phyloP scores from a whole-genome alignment of 2,113 vertebrate genomes.

The Monopterus albus region DNA sequence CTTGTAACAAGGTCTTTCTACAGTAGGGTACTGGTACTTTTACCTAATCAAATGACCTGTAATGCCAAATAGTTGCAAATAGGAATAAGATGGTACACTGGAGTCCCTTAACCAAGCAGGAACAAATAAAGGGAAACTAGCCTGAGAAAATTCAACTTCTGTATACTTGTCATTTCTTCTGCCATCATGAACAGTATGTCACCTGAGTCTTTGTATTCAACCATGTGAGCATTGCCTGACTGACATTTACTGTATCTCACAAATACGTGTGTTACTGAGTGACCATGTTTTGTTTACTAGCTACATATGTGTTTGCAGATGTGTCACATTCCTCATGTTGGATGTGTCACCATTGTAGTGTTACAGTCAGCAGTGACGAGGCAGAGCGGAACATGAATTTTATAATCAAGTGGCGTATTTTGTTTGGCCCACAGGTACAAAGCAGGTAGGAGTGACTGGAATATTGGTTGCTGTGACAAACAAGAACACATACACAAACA shows the following conservation, averaged over 20 bases:
- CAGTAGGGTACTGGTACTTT: too few species aligned
- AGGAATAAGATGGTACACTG: background rate
- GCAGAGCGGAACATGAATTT: background rate
- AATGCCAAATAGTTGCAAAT: too few species aligned
- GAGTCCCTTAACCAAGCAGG: background rate
- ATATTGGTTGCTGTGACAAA: background rate
- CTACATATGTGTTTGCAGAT: background rate
- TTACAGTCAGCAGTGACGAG: background rate
- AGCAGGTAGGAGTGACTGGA: too few species aligned
- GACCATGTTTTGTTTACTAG: conserved; percentile 1
- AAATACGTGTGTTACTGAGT: background rate
- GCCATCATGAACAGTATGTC: too few species aligned
- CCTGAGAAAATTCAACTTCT: background rate
- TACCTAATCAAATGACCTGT: too few species aligned
- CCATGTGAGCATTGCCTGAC: background rate
- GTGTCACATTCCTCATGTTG: too few species aligned
- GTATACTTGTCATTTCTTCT: background rate
- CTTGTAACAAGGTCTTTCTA: too few species aligned
- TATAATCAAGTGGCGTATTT: background rate
- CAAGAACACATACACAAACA: background rate
- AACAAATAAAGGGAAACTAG: background rate
- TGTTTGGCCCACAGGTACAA: background rate
- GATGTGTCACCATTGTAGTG: background rate
- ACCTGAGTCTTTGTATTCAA: background rate
- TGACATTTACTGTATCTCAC: background rate